These are phyloP conservation scores for Cataglyphis livida DNA, from an alignment of 2,888 invertebrate genomes.

Conservation along the genomic window DNA sequence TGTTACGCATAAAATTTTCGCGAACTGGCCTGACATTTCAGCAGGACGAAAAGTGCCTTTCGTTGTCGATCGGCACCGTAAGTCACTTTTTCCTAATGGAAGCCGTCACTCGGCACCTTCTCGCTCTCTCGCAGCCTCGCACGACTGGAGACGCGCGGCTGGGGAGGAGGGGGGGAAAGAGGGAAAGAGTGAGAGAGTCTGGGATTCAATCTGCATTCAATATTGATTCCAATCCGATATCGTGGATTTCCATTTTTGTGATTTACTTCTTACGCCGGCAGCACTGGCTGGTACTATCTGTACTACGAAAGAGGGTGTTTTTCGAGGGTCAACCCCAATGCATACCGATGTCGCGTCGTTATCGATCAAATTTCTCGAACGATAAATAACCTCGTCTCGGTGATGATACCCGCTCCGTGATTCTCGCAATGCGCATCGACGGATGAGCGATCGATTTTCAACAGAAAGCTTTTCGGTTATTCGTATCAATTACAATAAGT, in stretches of 20 bases:
- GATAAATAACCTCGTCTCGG: conserved; percentile 48
- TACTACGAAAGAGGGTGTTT: conserved; percentile 59
- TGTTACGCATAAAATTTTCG: conserved; percentile 66
- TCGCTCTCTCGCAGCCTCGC: conserved; percentile 60
- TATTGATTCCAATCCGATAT: conserved; percentile 84
- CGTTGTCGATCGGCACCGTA: conserved; percentile 79
- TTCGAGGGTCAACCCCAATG: conserved; percentile 62
- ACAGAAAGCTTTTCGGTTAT: conserved; percentile 56
- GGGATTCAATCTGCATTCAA: conserved; percentile 84
- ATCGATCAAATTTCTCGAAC: conserved; percentile 57
- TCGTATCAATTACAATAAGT: conserved; percentile 72
- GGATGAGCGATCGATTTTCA: conserved; percentile 9
- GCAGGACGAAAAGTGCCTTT: conserved; percentile 77
- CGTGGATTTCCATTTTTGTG: conserved; percentile 82
- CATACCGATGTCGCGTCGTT: conserved; percentile 59
- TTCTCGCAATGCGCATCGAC: conserved; percentile 25
- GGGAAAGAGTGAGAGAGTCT: conserved; percentile 60
- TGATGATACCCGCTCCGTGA: conserved; percentile 9
- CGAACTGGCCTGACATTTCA: conserved; percentile 55
- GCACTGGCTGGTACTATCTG: conserved; percentile 59
- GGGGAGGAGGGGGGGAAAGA: background rate
- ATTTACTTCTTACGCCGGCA: conserved; percentile 81
- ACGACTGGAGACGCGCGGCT: conserved; percentile 37
- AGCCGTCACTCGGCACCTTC: conserved; percentile 76
- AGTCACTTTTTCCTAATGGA: conserved; percentile 83